Conservation (phyloP, 2,113 vertebrate species). For the Anser brachyrhynchus region DNA sequence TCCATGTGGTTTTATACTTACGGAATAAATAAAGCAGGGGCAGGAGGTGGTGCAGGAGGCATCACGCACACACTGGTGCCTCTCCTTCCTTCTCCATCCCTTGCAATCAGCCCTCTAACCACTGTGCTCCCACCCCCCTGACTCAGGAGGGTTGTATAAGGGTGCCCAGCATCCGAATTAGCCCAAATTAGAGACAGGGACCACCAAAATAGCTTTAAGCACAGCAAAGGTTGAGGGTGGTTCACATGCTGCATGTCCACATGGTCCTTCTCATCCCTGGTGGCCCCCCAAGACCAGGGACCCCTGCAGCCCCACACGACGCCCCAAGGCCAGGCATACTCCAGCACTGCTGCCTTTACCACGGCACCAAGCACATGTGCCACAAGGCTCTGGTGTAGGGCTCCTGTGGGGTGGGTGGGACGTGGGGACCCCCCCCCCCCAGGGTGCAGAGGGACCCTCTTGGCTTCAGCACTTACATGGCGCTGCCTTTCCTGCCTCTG, state of each 20-base stretch:
- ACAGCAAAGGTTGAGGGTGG: neutral
- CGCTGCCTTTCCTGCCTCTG: neutral
- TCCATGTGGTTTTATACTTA: neutral
- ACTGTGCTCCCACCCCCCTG: fast-evolving
- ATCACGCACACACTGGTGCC: neutral
- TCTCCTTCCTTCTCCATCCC: neutral
- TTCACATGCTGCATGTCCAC: fast-evolving
- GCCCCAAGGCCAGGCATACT: neutral
- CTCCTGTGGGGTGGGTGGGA: neutral
- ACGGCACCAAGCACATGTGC: neutral
- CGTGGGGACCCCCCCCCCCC: neutral
- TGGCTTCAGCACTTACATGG: fast-evolving
- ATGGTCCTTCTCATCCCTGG: too few relatives aligned
- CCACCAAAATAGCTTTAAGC: neutral
- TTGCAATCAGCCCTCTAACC: neutral
- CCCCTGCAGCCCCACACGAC: neutral
- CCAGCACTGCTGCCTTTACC: fast-evolving
- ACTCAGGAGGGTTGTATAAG: neutral
- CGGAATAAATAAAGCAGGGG: neutral
- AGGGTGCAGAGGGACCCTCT: neutral
- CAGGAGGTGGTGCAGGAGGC: neutral
- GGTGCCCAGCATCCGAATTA: neutral
- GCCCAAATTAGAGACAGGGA: neutral
- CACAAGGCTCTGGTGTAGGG: fast-evolving
- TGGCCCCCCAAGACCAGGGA: neutral